phyloP scores from a whole-genome alignment of 2,797 vertebrate species.

The Neosilurus mollespiculum region DNA sequence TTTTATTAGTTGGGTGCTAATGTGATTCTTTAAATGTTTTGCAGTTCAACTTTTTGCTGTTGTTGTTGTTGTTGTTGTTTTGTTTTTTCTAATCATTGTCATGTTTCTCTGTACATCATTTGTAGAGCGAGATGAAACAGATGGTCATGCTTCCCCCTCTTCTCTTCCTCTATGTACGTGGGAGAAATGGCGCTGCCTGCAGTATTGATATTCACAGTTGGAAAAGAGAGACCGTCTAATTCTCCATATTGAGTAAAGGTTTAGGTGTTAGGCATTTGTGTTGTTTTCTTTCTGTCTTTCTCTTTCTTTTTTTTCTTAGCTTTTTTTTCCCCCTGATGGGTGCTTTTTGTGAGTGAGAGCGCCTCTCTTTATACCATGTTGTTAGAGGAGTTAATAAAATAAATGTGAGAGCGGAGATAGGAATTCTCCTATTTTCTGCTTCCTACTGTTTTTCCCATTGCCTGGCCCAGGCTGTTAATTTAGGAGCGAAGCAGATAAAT shows the following conservation, averaged over 20 bases:
- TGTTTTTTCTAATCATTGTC: slow-evolving; percentile 35
- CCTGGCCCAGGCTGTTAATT: slow-evolving; percentile 66
- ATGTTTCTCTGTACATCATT: slow-evolving; percentile 47
- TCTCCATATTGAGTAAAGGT: slow-evolving; percentile 57
- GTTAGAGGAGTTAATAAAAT: slow-evolving; percentile 73
- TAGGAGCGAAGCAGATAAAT: slow-evolving; percentile 70
- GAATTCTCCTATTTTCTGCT: slow-evolving; percentile 73
- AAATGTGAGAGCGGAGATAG: slow-evolving; percentile 71
- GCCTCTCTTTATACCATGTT: slow-evolving; percentile 61
- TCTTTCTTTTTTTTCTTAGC: slow-evolving; percentile 46
- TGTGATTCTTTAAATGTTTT: slow-evolving; percentile 6
- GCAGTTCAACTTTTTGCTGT: background rate
- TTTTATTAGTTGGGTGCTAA: slow-evolving; percentile 10
- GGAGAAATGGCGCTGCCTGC: slow-evolving; percentile 45
- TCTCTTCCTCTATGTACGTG: slow-evolving; percentile 39
- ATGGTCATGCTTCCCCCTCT: slow-evolving; percentile 50
- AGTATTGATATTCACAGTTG: slow-evolving; percentile 51
- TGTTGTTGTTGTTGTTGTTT: background rate
- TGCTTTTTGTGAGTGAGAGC: slow-evolving; percentile 52
- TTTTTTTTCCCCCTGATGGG: slow-evolving; percentile 50
- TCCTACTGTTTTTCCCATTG: slow-evolving; percentile 69
- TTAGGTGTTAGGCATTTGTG: slow-evolving; percentile 55
- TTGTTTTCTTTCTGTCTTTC: slow-evolving; percentile 36
- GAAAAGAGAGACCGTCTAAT: slow-evolving; percentile 51
- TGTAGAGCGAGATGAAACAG: slow-evolving; percentile 53